Conservation (phyloP, 2,113 vertebrate genomes). For the Microtus montanus region DNA sequence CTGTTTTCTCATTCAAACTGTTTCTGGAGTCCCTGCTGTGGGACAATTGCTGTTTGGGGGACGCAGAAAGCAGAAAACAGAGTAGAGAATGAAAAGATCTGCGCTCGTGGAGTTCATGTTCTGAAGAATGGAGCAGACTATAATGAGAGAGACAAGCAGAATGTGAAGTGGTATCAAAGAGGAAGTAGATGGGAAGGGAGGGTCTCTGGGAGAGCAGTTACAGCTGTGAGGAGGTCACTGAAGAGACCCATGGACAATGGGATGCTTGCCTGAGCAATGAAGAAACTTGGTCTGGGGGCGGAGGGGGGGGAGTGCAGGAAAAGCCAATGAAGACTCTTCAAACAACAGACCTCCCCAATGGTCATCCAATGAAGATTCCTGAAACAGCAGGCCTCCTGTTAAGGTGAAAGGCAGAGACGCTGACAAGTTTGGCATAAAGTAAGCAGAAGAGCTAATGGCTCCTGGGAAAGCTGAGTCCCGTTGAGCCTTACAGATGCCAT, state of each 20-base stretch:
- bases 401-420: not conserved
- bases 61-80: not conserved
- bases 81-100: not conserved
- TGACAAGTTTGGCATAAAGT: not conserved
- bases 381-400: too few relatives aligned
- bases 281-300: fast-evolving
- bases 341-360: not conserved
- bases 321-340: not conserved
- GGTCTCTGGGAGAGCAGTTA: not conserved
- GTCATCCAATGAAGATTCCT: not conserved
- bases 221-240: not conserved
- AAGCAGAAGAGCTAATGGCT: not conserved
- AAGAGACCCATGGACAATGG: not conserved
- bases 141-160: not conserved
- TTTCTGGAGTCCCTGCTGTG: not conserved
- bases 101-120: not conserved
- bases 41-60: not conserved
- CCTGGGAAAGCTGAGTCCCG: fast-evolving
- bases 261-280: not conserved
- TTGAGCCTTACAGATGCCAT: not conserved
- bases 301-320: not conserved
- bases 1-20: not conserved
- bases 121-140: not conserved
- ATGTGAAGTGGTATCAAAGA: not conserved
- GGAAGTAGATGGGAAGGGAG: not conserved